phyloP scores from a whole-genome alignment of 2,113 vertebrate species.

The Casuarius casuarius region DNA sequence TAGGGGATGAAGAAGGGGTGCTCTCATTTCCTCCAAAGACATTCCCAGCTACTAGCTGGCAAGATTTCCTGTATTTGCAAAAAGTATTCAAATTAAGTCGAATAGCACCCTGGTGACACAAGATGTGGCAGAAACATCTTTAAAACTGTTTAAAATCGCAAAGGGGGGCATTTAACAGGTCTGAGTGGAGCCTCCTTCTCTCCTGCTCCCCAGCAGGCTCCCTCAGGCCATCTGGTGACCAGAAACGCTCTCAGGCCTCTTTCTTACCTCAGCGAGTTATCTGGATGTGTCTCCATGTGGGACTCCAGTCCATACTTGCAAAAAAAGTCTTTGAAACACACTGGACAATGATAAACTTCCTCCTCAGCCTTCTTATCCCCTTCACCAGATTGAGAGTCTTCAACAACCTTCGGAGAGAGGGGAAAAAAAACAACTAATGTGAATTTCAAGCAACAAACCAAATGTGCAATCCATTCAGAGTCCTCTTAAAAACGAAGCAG shows the following conservation, averaged over 20 bases:
- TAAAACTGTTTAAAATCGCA: neutral
- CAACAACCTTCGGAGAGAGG: conserved; percentile 76
- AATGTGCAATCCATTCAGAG: neutral
- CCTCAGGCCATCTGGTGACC: neutral
- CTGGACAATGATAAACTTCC: conserved; percentile 87
- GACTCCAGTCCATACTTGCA: conserved; percentile 91
- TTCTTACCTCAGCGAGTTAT: conserved; percentile 87
- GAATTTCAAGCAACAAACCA: neutral
- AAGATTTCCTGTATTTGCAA: neutral
- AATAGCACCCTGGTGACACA: neutral
- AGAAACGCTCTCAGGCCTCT: neutral
- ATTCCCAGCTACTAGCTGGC: neutral
- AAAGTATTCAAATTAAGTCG: neutral
- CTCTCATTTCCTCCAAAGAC: neutral
- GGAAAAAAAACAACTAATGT: neutral
- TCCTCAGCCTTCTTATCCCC: conserved; percentile 78
- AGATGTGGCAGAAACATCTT: neutral
- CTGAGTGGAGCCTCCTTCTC: neutral
- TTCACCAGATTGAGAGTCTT: conserved; percentile 77
- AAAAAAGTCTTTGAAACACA: conserved; percentile 92
- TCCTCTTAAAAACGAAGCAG: neutral
- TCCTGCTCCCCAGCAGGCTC: neutral
- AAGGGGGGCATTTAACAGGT: neutral
- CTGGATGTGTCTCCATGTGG: conserved; percentile 95
- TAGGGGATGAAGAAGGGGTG: neutral